These are phyloP conservation scores for Ceyx melanurus DNA, from an alignment of 2,113 vertebrate genomes.

Conservation along the genomic window DNA sequence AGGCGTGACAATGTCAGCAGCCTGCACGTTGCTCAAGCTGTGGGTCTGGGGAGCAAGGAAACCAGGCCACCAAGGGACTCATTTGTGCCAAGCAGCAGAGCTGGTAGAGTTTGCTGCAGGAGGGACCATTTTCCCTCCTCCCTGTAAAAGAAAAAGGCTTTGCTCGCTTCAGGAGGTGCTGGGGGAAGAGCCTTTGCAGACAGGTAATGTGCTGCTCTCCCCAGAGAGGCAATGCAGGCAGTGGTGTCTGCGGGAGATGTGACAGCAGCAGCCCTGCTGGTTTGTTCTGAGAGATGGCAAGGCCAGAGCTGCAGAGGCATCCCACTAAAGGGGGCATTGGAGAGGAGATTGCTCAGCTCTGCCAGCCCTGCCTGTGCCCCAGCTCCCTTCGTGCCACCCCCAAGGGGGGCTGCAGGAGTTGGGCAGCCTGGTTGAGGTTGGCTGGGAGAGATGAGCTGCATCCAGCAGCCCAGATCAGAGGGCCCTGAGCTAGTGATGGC, in stretches of 20 bases:
- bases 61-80: background rate
- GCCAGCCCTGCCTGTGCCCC: background rate
- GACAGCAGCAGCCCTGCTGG: background rate
- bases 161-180: background rate
- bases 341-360: background rate
- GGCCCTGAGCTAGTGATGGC: background rate
- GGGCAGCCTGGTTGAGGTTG: accelerated
- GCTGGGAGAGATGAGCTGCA: background rate
- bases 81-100: accelerated
- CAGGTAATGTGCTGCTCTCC: background rate
- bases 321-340: background rate
- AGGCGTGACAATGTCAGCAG: background rate
- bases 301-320: background rate
- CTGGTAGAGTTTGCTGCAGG: background rate
- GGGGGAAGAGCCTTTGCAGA: background rate
- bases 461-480: constrained; percentile 32
- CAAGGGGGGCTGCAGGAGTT: background rate
- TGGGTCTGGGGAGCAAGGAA: background rate
- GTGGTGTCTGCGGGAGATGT: background rate
- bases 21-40: background rate
- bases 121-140: background rate
- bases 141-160: background rate
- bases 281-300: background rate
- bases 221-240: background rate
- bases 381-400: background rate